Conservation (phyloP, 1,140 invertebrate genomes). For the Drosophila takahashii region DNA sequence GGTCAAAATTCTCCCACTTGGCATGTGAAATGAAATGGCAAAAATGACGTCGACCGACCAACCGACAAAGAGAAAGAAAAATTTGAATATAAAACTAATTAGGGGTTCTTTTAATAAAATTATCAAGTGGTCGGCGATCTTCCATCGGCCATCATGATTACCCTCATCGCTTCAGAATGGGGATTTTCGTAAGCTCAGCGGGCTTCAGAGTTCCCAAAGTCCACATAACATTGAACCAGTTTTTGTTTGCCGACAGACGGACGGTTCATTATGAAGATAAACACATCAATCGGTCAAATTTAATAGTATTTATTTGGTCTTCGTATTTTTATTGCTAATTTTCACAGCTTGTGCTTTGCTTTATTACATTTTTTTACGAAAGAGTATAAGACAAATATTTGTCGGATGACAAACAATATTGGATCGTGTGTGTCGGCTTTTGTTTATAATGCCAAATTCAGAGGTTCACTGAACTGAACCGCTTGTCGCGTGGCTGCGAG, state of each 20-base stretch:
- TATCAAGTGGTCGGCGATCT: slow-evolving; percentile 60
- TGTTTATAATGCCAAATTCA: slow-evolving; percentile 37
- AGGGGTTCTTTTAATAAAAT: slow-evolving; percentile 62
- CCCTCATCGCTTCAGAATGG: slow-evolving; percentile 43
- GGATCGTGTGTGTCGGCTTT: slow-evolving; percentile 17
- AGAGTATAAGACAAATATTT: slow-evolving; percentile 23
- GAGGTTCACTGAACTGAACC: slow-evolving; percentile 37
- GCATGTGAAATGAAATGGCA: slow-evolving; percentile 38
- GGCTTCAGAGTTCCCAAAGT: slow-evolving; percentile 13
- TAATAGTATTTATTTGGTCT: slow-evolving; percentile 37
- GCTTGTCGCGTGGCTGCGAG: slow-evolving; percentile 1
- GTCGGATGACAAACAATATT: slow-evolving; percentile 35
- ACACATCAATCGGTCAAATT: slow-evolving; percentile 57
- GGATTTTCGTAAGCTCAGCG: slow-evolving; percentile 46
- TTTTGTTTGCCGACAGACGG: slow-evolving; percentile 3
- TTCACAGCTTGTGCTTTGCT: slow-evolving; percentile 61
- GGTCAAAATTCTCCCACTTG: slow-evolving; percentile 61
- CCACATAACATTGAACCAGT: slow-evolving; percentile 41
- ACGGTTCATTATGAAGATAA: slow-evolving; percentile 31
- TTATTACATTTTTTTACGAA: slow-evolving; percentile 26
- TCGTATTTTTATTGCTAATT: slow-evolving; percentile 59
- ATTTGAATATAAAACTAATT: slow-evolving; percentile 65
- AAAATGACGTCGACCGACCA: slow-evolving; percentile 3
- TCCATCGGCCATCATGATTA: slow-evolving; percentile 23
- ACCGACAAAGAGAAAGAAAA: slow-evolving; percentile 3